A percentile compares a stretch with the other conserved stretches of the same genome.
Evolutionary conservation across 2,797 vertebrate species (phyloP).

Genomic region (Anniella stebbinsi): DNA sequence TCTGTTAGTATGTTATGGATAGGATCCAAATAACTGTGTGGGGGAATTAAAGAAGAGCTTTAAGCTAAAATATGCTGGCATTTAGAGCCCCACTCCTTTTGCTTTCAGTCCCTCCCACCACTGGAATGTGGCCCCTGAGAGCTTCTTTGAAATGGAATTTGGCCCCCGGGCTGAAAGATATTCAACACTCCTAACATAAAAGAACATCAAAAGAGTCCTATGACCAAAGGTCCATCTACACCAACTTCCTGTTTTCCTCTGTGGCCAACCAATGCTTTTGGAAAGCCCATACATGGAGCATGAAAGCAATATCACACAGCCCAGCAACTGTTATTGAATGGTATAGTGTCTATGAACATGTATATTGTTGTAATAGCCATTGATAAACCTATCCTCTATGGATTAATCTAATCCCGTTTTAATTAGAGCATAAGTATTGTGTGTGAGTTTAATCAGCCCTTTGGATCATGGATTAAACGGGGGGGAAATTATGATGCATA

Average conservation of each 20-base stretch:
- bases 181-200: neutral
- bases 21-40: neutral
- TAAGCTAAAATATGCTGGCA: no score
- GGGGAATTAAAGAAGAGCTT: neutral
- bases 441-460: neutral
- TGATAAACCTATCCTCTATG: neutral
- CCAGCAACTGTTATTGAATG: neutral
- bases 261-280: neutral
- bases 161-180: no score
- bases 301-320: neutral
- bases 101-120: no score
- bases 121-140: no score
- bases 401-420: constrained; percentile 13
- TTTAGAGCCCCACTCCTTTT: no score
- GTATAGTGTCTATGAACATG: neutral
- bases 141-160: no score
- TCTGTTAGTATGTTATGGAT: neutral
- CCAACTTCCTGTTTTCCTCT: neutral
- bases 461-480: neutral
- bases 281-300: neutral
- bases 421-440: neutral
- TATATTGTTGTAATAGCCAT: neutral
- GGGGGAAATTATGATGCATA: neutral
- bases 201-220: neutral
- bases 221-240: neutral